Evolutionary conservation across 1,140 invertebrate species (phyloP).

Genomic region (Coelopa frigida): DNA sequence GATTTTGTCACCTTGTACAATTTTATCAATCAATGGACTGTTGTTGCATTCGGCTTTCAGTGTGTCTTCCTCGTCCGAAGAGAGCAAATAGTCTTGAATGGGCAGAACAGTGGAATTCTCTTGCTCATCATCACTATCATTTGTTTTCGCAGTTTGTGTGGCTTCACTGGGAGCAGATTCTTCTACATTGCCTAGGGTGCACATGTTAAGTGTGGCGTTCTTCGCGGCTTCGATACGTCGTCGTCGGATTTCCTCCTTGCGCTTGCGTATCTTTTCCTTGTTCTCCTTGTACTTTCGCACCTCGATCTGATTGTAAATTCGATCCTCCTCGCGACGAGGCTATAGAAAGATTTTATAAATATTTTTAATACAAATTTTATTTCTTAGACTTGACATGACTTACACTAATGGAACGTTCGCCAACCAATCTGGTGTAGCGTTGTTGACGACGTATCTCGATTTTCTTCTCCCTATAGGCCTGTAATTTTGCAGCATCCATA

Average conservation of each 20-base stretch:
- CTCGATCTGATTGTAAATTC: slow-evolving; percentile 58
- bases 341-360: slow-evolving; percentile 5
- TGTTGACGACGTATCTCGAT: slow-evolving; percentile 23
- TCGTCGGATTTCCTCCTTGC: slow-evolving; percentile 55
- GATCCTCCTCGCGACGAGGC: slow-evolving; percentile 69
- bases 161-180: background rate
- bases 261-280: slow-evolving; percentile 66
- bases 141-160: background rate
- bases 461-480: slow-evolving; percentile 23
- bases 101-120: slow-evolving; percentile 15
- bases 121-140: slow-evolving; percentile 22
- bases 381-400: slow-evolving; percentile 32
- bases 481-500: slow-evolving; percentile 14
- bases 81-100: slow-evolving; percentile 34
- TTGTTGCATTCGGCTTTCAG: slow-evolving; percentile 4
- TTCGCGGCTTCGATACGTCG: slow-evolving; percentile 20
- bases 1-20: slow-evolving; percentile 37
- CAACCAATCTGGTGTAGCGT: slow-evolving; percentile 47
- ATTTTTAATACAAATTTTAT: background rate
- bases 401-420: slow-evolving; percentile 64
- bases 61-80: slow-evolving; percentile 31
- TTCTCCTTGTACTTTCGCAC: slow-evolving; percentile 63
- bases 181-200: background rate
- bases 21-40: slow-evolving; percentile 15
- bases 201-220: slow-evolving; percentile 1